Base-by-base conservation (phyloP, 2,113 vertebrate genomes). In the Chaetorhynchus papuensis region DNA sequence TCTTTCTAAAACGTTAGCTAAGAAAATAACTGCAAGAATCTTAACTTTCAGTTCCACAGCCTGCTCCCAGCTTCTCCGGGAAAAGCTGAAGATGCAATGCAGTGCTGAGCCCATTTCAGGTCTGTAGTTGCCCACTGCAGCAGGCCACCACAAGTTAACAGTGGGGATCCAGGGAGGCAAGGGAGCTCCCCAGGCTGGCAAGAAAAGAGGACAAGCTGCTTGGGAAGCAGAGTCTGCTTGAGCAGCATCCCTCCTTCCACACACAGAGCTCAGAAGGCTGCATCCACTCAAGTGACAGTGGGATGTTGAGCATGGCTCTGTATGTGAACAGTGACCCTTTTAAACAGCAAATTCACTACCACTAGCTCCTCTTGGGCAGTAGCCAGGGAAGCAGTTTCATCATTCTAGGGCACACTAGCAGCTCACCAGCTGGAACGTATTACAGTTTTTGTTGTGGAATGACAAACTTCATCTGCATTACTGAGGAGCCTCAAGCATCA, bases 211-310 rank as follows among this genome's bases (percentile, higher is more conserved):
- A 45, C 7, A 19, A 15, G 11, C n/a, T 82, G 56, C 24, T 24
- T 7, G 5, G 22, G 39, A 57, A 35, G 31, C 31, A 33, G 8
- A 53, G 9, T 3, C n/a, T 75, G 31, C 52, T 59, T 19, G 12
- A 49, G 11, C 4, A 49, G 54, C 41, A 41, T 9, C 23, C 59
- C 24, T 44, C 49, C 33, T 23, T 80, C 49, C 10, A 27, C 22
- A 45, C 35, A 21, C 17, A 21, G 10, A 37, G 30, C 15, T 10
- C 1, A 1, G 7, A n/a, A 30, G 53, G 27, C 39, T 66, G n/a
- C 52, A 56, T 5, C 37, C 16, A 5, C 28, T 49, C 42, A 3
- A 2, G 7, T 1, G 9, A 23, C n/a, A 47, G 35, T 1, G 3
- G 18, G 35, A 33, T 33, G 54, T 0, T 45, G 30, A 68, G 45